These are phyloP conservation scores for Brevimyrus niger DNA, from an alignment of 2,113 vertebrate species.

Conservation along the genomic window DNA sequence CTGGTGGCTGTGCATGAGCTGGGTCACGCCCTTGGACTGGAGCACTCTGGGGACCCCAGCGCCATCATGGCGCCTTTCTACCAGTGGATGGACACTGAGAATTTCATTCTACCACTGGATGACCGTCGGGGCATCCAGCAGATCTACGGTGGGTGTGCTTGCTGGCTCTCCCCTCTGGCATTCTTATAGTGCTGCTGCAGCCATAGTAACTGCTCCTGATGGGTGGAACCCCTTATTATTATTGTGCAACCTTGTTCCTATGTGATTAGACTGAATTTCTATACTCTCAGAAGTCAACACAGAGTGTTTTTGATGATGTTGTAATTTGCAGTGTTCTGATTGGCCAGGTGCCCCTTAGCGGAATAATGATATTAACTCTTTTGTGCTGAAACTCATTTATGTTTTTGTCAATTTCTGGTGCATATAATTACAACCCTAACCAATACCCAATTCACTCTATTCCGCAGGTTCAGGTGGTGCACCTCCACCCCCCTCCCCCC, in stretches of 20 bases:
- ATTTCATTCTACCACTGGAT: conserved; percentile 78
- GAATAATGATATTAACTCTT: not conserved
- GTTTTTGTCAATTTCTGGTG: not conserved
- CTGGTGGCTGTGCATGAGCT: conserved; percentile 83
- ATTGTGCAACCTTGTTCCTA: not conserved
- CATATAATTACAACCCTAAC: not conserved
- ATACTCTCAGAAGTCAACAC: not conserved
- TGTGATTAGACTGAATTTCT: not conserved
- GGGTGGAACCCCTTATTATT: not conserved
- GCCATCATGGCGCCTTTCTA: conserved; percentile 93
- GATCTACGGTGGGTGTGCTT: conserved; percentile 64
- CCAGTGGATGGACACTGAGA: conserved; percentile 85
- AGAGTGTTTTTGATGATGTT: not conserved
- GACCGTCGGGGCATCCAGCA: conserved; percentile 79
- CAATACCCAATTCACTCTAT: not conserved
- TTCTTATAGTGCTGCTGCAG: not conserved
- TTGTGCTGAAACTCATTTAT: not conserved
- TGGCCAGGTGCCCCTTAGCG: not conserved
- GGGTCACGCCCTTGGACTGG: conserved; percentile 81
- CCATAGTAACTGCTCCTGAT: not conserved
- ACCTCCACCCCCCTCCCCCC: conserved; percentile 44
- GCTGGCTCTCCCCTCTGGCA: not conserved
- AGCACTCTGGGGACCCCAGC: conserved; percentile 76
- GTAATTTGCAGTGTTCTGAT: not conserved
- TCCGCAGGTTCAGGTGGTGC: conserved; percentile 46